Evolutionary conservation across 2,888 invertebrate genomes (phyloP), one percentile per base, ranked within the genome.

Genomic region (Catocala nupta): DNA sequence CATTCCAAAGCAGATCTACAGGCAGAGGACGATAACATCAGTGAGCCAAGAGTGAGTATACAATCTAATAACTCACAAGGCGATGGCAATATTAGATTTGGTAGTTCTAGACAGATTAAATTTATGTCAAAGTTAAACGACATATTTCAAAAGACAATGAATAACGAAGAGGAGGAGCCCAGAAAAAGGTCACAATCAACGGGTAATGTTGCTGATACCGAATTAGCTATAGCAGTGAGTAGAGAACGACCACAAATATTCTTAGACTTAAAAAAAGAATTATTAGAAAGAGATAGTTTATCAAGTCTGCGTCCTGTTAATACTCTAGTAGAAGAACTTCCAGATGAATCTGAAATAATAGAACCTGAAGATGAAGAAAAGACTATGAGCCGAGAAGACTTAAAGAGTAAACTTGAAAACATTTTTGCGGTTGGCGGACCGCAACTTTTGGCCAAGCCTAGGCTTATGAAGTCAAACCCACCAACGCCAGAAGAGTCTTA

Each of bases 101-200:
- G 90, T 45, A 91, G 90, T 61, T 87, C 87, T 55, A 83, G 86
- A 67, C 90, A 90, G 71, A 81, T 90, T 54, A 78, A 86, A 70
- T 93, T 94, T 55, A 92, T 93, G 90, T 88, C 90, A 0, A 94
- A 93, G 78, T 73, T 94, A 42, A 90, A 91, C 33, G 83, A 86
- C 48, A 85, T 94, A 70, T 91, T 91, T 53, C 90, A 92, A 72
- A 91, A 81, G 45, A 88, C 90, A 81, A 89, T 90, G 55, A 69
- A 77, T 33, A 76, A 71, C 42, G 90, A 89, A 44, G 88, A 83
- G 0, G 88, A 89, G 11, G 88, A 89, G 55, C 84, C 84, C 13
- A 83, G 85, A 63, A 85, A 78, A 67, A 81, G 93, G 61, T 94
- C 93, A 0, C 87, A 90, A 70, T 93, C 94, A 1, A 88, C 89